Evolutionary conservation across 2,888 invertebrate genomes (phyloP), one percentile per base, ranked within the genome.

Genomic region (Xestia sexstrigata): DNA sequence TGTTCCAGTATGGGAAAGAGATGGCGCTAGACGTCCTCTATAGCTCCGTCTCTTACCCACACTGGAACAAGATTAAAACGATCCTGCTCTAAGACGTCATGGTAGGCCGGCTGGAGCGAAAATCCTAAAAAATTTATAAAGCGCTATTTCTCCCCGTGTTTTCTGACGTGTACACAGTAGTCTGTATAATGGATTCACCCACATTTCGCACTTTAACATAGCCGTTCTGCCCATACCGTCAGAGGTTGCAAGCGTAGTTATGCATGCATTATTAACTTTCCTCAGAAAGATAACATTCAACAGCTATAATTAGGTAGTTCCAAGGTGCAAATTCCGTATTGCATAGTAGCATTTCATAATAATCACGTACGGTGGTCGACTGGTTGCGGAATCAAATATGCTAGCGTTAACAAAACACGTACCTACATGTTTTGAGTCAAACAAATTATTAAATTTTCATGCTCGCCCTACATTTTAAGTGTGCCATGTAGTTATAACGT

Each of bases 401-500:
- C 70, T 66, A 67, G 42, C 45, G 26, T 81, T 78, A 39, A 47
- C 85, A 71, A 68, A 67, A 78, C 62, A 45, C 11, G 6, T 58
- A 30, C 20, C 15, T 58, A 62, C 63, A 23, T 42, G 39, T 67
- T 76, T n/a, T 23, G 30, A 72, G n/a, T 55, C 26, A 35, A 79
- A 68, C n/a, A 35, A 58, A 67, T 47, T n/a, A 74, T 42, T 47
- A n/a, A 62, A 65, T 71, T 63, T 66, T 26, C 63, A 58, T 70
- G 63, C 42, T 71, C 58, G 84, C 66, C 79, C 88, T 80, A 86
- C 76, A 75, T 87, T 85, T 82, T 68, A 70, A 78, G 35, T 81
- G 15, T 75, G 70, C 20, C 55, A 42, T 65, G 42, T n/a, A 72
- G 35, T 63, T 52, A 72, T n/a, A 52, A 23, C 39, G n/a, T 49